Evolutionary conservation across 2,797 vertebrate genomes (phyloP).

Genomic region (Morelia viridis): DNA sequence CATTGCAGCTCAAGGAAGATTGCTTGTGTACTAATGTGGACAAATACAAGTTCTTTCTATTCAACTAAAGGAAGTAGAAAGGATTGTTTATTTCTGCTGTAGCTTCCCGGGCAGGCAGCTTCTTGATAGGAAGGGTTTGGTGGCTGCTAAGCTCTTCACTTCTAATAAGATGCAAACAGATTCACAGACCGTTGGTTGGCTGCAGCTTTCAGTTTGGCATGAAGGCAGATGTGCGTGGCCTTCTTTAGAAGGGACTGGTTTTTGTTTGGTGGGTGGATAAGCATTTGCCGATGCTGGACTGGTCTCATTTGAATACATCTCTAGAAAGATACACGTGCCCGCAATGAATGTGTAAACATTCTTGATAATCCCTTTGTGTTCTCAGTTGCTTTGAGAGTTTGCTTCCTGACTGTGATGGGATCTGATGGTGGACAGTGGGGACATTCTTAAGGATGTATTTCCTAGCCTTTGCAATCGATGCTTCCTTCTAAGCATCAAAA

Average conservation of each 20-base stretch:
- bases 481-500: not conserved
- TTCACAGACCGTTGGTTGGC: not conserved
- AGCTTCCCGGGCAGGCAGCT: not conserved
- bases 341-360: not conserved
- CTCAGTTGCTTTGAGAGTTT: not conserved
- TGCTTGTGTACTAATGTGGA: not conserved
- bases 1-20: not conserved
- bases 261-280: not conserved
- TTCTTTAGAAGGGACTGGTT: not conserved
- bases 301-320: rapidly evolving
- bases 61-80: not conserved
- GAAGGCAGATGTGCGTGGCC: not conserved
- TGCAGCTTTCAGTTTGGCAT: conserved; percentile 18
- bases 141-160: not conserved
- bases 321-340: conserved; percentile 1
- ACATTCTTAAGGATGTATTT: not conserved
- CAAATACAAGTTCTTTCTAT: not conserved
- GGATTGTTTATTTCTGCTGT: not conserved
- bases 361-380: not conserved
- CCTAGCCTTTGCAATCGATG: not conserved
- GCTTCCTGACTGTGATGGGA: not conserved
- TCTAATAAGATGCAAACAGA: not conserved
- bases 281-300: rapidly evolving
- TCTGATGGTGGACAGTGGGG: not conserved
- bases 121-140: not conserved